Evolutionary conservation across 2,113 vertebrate genomes (phyloP).

Genomic region (Bufo gargarizans): DNA sequence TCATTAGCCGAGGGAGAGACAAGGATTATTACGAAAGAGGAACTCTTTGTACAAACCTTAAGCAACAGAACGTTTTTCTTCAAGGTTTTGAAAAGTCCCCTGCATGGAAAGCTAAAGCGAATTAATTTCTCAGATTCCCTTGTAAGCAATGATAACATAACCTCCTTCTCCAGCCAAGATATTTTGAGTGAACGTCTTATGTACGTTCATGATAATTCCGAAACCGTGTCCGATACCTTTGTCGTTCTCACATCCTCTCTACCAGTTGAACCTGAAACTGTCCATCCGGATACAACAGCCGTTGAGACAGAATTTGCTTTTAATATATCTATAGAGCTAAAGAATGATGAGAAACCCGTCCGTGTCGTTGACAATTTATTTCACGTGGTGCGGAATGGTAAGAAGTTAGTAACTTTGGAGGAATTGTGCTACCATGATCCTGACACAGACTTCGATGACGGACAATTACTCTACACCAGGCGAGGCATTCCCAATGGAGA

Average conservation of each 20-base stretch:
- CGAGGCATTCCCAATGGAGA: conserved; percentile 87
- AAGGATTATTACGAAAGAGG: conserved; percentile 79
- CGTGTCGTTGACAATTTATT: conserved; percentile 83
- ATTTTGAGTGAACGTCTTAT: conserved; percentile 77
- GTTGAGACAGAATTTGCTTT: conserved; percentile 76
- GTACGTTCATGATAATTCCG: conserved; percentile 87
- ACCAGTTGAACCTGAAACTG: conserved; percentile 60
- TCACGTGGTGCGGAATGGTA: conserved; percentile 78
- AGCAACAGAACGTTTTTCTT: conserved; percentile 80
- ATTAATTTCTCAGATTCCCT: conserved; percentile 76
- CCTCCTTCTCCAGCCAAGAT: conserved; percentile 80
- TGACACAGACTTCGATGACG: conserved; percentile 85
- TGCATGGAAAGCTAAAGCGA: conserved; percentile 80
- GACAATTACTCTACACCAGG: conserved; percentile 80
- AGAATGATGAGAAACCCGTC: conserved; percentile 88
- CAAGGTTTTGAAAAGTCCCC: conserved; percentile 75
- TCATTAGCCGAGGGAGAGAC: conserved; percentile 84
- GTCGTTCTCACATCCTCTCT: conserved; percentile 73
- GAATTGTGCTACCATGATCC: conserved; percentile 85
- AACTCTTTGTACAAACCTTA: conserved; percentile 81
- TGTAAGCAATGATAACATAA: conserved; percentile 72
- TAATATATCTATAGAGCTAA: conserved; percentile 78
- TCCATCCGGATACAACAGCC: conserved; percentile 58
- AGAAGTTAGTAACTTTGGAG: conserved; percentile 78
- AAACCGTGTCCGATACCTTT: conserved; percentile 80